phyloP scores from a whole-genome alignment of 2,888 invertebrate genomes.

The Campoplex capitator region DNA sequence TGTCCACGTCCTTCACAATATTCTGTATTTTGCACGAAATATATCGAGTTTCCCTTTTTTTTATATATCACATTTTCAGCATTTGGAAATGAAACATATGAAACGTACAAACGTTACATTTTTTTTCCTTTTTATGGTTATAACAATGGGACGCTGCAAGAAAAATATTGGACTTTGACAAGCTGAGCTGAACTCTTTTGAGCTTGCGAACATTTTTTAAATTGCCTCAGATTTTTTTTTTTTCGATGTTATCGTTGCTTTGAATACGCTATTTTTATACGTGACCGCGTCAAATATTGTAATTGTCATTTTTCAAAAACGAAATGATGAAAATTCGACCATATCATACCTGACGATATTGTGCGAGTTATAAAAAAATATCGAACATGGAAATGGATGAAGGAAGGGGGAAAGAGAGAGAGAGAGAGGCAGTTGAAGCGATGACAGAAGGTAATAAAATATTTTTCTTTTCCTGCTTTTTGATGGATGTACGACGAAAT shows the following conservation, averaged over 20 bases:
- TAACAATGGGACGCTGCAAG: background rate
- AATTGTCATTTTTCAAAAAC: too few relatives aligned
- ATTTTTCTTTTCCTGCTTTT: conserved; percentile 40
- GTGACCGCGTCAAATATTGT: too few relatives aligned
- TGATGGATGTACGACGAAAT: conserved; percentile 65
- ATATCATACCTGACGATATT: background rate
- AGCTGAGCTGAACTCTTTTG: background rate
- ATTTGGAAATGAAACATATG: background rate
- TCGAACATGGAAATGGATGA: background rate
- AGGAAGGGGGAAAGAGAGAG: background rate
- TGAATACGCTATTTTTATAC: too few relatives aligned
- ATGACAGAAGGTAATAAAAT: conserved; percentile 49
- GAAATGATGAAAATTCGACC: background rate
- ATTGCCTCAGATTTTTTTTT: background rate
- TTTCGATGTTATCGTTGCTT: too few relatives aligned
- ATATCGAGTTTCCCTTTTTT: too few relatives aligned
- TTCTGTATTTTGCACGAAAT: too few relatives aligned
- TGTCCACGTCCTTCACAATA: background rate
- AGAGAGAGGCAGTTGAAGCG: conserved; percentile 23
- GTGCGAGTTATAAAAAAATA: background rate
- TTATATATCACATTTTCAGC: background rate
- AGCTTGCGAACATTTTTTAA: background rate
- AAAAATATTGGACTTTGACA: background rate
- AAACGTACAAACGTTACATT: background rate
- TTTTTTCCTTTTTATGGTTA: background rate